Conservation (phyloP, 2,888 invertebrate genomes). For the Trypoxylon attenuatum region DNA sequence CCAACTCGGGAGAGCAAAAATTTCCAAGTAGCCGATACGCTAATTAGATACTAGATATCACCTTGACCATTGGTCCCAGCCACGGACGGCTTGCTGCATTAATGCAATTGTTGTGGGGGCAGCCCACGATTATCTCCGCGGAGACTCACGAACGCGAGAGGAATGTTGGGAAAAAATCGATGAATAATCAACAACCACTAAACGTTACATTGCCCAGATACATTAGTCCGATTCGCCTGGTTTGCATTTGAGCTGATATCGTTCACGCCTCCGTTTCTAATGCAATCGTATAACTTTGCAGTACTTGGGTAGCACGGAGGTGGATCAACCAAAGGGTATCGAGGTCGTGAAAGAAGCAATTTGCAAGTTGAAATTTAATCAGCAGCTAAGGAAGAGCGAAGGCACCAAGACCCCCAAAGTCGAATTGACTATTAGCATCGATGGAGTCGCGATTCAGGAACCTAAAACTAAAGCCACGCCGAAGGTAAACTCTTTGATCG, state of each 20-base stretch:
- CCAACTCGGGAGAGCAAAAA: too few species aligned
- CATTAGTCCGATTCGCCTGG: slow-evolving; percentile 9
- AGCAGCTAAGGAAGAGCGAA: slow-evolving; percentile 93
- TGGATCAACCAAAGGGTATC: slow-evolving; percentile 97
- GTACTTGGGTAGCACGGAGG: slow-evolving; percentile 96
- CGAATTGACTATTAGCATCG: slow-evolving; percentile 97
- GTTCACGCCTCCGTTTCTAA: not conserved
- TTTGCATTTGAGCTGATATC: not conserved
- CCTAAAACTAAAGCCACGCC: slow-evolving; percentile 73
- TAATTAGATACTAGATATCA: slow-evolving; percentile 1
- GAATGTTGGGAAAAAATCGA: slow-evolving; percentile 8
- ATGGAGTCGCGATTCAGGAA: slow-evolving; percentile 95
- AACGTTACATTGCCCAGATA: slow-evolving; percentile 3
- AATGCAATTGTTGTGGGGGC: slow-evolving; percentile 2
- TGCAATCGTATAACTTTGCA: slow-evolving; percentile 72
- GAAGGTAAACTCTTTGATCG: slow-evolving; percentile 60
- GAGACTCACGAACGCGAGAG: slow-evolving; percentile 1
- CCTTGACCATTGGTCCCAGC: slow-evolving; percentile 29
- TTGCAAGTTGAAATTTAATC: slow-evolving; percentile 94
- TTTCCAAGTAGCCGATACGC: not conserved
- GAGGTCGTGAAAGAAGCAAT: slow-evolving; percentile 99
- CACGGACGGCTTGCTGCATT: not conserved
- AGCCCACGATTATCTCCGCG: slow-evolving; percentile 15
- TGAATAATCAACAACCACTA: slow-evolving; percentile 16
- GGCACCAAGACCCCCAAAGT: slow-evolving; percentile 93